Conservation (phyloP, 2,113 vertebrate species). For the Leptodactylus fuscus region DNA sequence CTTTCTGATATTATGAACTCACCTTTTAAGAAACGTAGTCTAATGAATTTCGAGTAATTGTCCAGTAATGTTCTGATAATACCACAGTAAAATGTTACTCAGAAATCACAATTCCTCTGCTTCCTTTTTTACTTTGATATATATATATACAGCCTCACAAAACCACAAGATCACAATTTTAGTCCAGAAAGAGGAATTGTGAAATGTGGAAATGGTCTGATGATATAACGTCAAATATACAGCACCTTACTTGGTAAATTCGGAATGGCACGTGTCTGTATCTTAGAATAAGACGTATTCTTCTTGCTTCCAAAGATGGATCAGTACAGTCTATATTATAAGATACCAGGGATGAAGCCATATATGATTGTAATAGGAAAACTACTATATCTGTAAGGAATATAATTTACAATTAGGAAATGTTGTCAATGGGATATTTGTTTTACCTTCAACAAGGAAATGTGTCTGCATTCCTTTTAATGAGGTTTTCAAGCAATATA, state of each 20-base stretch:
- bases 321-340: not conserved
- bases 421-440: too few species aligned
- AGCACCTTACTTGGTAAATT: not conserved
- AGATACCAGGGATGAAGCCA: too few species aligned
- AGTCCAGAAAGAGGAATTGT: conserved; percentile 27
- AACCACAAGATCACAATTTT: conserved; percentile 14
- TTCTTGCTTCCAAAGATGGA: not conserved
- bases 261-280: not conserved
- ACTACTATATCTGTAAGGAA: too few species aligned
- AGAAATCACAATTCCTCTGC: not conserved
- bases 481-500: too few species aligned
- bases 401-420: too few species aligned
- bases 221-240: not conserved
- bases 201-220: not conserved
- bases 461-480: too few species aligned
- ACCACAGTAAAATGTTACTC: too few species aligned
- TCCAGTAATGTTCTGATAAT: not conserved
- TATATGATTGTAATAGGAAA: too few species aligned
- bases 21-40: not conserved
- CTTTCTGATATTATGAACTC: too few species aligned
- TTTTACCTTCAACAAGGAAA: too few species aligned
- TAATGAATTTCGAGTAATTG: not conserved
- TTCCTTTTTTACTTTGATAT: too few species aligned
- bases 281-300: not conserved
- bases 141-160: not conserved